These are phyloP conservation scores for Punctoribates punctum DNA, from an alignment of 2,888 invertebrate genomes.

Conservation along the genomic window DNA sequence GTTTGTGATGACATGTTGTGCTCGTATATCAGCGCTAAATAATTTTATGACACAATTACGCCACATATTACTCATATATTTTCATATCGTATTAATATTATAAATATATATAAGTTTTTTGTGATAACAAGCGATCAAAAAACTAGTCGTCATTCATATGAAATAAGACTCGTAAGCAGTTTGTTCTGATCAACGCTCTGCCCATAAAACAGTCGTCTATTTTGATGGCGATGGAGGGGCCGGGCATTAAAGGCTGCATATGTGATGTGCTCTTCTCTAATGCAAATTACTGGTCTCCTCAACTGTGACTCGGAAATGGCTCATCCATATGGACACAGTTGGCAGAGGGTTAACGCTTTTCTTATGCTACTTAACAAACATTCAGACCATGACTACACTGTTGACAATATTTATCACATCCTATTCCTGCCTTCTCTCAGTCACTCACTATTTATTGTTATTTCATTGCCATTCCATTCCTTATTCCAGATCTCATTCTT, in stretches of 20 bases:
- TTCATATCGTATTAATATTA: background rate
- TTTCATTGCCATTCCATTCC: slow-evolving; percentile 14
- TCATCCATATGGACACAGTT: background rate
- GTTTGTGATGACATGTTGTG: background rate
- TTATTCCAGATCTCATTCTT: background rate
- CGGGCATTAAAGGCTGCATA: background rate
- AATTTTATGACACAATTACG: slow-evolving; percentile 13
- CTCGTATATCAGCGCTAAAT: slow-evolving; percentile 17
- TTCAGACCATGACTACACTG: background rate
- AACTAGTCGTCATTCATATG: background rate
- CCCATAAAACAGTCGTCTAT: background rate
- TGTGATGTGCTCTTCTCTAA: slow-evolving; percentile 5
- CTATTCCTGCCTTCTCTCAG: background rate
- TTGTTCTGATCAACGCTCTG: background rate
- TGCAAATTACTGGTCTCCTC: slow-evolving; percentile 29
- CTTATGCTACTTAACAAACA: slow-evolving; percentile 5
- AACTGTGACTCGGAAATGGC: slow-evolving; percentile 28
- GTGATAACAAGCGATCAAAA: background rate
- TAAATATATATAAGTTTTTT: slow-evolving; percentile 7
- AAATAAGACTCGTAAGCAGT: background rate
- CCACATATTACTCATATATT: background rate
- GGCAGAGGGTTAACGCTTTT: background rate
- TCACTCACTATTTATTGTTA: background rate
- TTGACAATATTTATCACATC: slow-evolving; percentile 34
- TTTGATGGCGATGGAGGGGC: background rate